A percentile compares a stretch with the other conserved stretches of the same genome.
phyloP scores from a whole-genome alignment of 2,888 invertebrate species.

The Rotaria socialis region DNA sequence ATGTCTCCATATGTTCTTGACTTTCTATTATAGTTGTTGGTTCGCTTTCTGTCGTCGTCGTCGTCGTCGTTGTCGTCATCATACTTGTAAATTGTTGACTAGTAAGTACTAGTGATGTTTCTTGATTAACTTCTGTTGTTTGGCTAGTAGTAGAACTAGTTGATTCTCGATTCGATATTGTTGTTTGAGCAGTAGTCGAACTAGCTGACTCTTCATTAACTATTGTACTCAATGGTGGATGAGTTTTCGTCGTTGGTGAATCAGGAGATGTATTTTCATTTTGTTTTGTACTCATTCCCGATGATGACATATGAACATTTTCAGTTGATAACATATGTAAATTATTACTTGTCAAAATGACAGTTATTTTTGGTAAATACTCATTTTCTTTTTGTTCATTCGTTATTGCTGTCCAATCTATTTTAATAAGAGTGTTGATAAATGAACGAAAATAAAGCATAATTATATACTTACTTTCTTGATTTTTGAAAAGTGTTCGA shows the following conservation, averaged over 20 bases:
- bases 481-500: background rate
- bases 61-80: background rate
- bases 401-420: background rate
- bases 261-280: background rate
- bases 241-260: background rate
- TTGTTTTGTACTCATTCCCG: background rate
- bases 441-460: background rate
- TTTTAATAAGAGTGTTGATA: background rate
- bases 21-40: background rate
- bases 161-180: background rate
- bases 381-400: background rate
- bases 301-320: conserved; percentile 2
- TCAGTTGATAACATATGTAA: background rate
- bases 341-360: conserved; percentile 13
- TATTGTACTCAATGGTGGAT: background rate
- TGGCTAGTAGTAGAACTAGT: background rate
- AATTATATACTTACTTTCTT: background rate
- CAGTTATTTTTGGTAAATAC: background rate
- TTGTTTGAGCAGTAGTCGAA: background rate
- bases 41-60: background rate
- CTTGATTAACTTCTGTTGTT: background rate
- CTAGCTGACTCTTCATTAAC: background rate
- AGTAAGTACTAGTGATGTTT: background rate
- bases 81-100: background rate
- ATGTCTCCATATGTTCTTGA: background rate